Base-by-base conservation (phyloP, 30 jellyfish, hydroid and myxozoan genomes). In the Chrysaora quinquecirrha region DNA sequence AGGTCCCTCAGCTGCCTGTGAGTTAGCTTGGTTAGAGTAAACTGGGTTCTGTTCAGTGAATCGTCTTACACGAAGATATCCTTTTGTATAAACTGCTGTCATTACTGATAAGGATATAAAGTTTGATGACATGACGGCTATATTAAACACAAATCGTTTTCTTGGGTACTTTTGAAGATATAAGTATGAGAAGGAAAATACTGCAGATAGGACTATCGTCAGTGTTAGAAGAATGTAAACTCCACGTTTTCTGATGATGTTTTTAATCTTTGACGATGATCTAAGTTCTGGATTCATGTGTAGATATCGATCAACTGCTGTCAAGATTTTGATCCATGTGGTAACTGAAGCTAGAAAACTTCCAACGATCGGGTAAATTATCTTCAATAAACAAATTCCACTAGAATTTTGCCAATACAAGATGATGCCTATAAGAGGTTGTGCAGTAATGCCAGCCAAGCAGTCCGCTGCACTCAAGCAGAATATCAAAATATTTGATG, bases 21-120 rank as follows among this genome's bases (percentile, higher is more conserved):
- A 27, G 33, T 22, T 35, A 20, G 33, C n/a, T 21, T 27, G 22
- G 34, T 21, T 63, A 6, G 30, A 16, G 38, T 63, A 32, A n/a
- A 63, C 38, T 27, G 50, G 75, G 75, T 63, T 63, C 23, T 63
- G n/a, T 63, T 3, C 29, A 1, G 38, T 27, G 9, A n/a, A 63
- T 9, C 75, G 75, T 0, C 75, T 11, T 63, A 63, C 27, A 6
- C 75, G 48, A n/a, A 0, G 18, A 21, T 63, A 63, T 1, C 75
- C 75, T 20, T 35, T 3, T 9, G 64, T 63, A 54, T 75, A 69
- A 35, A 75, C 31, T 18, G 86, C 76, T 52, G 56, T 14, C n/a
- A n/a, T n/a, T n/a, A n/a, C n/a, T n/a, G n/a, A n/a, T n/a, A n/a
- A n/a, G n/a, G n/a, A n/a, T n/a, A n/a, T n/a, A n/a, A n/a, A n/a